Conservation (phyloP, 2,113 vertebrate species). For the Lichenostomus cassidix region DNA sequence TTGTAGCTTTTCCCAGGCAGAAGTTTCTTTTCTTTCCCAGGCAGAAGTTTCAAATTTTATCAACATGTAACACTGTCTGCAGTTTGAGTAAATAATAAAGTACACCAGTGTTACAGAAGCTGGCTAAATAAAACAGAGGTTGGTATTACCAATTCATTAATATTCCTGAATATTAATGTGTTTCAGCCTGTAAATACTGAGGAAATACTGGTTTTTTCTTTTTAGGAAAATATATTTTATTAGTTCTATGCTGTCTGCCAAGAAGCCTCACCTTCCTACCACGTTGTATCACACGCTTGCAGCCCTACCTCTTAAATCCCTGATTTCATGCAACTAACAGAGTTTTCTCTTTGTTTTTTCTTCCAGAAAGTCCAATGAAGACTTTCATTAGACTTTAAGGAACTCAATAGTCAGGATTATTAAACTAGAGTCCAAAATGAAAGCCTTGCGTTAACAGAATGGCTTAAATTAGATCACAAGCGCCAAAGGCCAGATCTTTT, state of each 20-base stretch:
- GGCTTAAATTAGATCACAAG: neutral
- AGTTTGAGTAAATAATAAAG: constrained; percentile 15
- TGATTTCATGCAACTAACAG: neutral
- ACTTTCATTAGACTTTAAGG: neutral
- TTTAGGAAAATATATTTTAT: neutral
- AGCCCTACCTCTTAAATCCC: neutral
- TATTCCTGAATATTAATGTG: neutral
- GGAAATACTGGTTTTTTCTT: neutral
- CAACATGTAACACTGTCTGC: neutral
- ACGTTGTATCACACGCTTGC: neutral
- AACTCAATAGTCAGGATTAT: neutral
- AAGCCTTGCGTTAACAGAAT: neutral
- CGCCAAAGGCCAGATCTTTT: neutral
- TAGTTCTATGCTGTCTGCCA: neutral
- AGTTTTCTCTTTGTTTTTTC: neutral
- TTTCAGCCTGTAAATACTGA: neutral
- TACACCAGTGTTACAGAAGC: neutral
- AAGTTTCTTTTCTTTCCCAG: neutral
- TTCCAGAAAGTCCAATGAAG: neutral
- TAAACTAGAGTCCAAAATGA: neutral
- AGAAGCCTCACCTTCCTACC: neutral
- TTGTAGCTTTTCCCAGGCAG: neutral
- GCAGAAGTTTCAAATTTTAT: constrained; percentile 39
- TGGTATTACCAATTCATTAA: neutral
- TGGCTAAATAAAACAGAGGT: neutral